phyloP scores from a whole-genome alignment of 2,113 vertebrate species.

The Zapus hudsonius region DNA sequence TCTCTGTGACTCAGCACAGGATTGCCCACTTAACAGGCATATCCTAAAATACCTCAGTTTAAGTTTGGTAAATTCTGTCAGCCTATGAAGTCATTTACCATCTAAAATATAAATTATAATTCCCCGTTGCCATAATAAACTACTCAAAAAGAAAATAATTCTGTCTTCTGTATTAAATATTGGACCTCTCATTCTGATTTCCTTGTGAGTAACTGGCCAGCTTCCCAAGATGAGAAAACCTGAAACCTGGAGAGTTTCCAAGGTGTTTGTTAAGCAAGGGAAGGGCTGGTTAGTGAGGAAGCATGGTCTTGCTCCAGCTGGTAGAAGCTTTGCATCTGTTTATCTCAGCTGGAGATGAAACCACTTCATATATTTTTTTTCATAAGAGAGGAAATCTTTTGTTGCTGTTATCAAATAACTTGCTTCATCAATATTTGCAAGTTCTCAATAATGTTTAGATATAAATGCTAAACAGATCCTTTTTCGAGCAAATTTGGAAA shows the following conservation, averaged over 20 bases:
- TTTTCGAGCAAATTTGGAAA: constrained; percentile 15
- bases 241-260: constrained; percentile 50
- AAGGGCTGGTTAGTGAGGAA: not conserved
- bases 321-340: not conserved
- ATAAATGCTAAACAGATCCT: not conserved
- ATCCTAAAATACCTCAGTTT: not conserved
- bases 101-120: not conserved
- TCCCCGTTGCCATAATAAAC: not conserved
- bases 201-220: constrained; percentile 31
- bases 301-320: constrained; percentile 48
- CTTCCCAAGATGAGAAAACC: constrained; percentile 2
- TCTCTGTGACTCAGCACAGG: not conserved
- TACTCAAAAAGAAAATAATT: not conserved
- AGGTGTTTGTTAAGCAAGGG: constrained; percentile 52
- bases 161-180: constrained; percentile 9
- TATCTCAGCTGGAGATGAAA: constrained; percentile 41
- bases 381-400: not conserved
- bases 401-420: not conserved
- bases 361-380: not conserved
- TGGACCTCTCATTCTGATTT: constrained; percentile 28
- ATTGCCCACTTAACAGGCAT: not conserved
- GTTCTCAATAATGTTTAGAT: not conserved
- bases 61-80: not conserved
- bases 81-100: constrained; percentile 1
- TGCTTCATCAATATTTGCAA: not conserved